These are phyloP conservation scores for Umimayanthus chanpuru DNA, from an alignment of 92 coral and sea anemone genomes.

Conservation along the genomic window DNA sequence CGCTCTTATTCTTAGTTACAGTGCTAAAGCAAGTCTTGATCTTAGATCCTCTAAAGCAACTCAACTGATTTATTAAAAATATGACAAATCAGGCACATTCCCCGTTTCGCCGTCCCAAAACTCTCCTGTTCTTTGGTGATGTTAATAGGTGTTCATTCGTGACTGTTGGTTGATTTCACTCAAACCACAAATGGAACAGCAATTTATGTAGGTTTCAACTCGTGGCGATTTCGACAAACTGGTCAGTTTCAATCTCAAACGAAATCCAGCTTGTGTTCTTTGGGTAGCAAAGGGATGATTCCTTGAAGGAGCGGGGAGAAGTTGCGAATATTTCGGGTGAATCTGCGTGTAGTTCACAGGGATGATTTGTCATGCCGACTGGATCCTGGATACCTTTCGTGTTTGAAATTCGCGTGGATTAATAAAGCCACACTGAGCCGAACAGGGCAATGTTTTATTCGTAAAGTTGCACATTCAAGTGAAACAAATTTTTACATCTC, in stretches of 20 bases:
- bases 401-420: not conserved
- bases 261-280: not conserved
- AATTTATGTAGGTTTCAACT: not conserved
- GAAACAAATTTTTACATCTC: not conserved
- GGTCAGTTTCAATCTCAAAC: not conserved
- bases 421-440: not conserved
- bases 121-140: not conserved
- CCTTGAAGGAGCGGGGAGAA: not conserved
- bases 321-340: not conserved
- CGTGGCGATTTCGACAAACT: not conserved
- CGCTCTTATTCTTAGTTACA: not conserved
- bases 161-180: not conserved
- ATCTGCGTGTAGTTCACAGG: not conserved
- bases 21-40: not conserved
- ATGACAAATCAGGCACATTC: not conserved
- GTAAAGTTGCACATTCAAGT: not conserved
- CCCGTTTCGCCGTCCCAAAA: not conserved
- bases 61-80: not conserved
- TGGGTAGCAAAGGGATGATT: not conserved
- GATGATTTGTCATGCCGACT: not conserved
- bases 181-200: conserved; percentile 1
- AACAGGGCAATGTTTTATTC: not conserved
- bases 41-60: not conserved
- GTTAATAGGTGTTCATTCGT: not conserved
- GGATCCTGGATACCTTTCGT: not conserved